Evolutionary conservation across 2,797 vertebrate genomes (phyloP).

Genomic region (Aselliscus stoliczkanus): DNA sequence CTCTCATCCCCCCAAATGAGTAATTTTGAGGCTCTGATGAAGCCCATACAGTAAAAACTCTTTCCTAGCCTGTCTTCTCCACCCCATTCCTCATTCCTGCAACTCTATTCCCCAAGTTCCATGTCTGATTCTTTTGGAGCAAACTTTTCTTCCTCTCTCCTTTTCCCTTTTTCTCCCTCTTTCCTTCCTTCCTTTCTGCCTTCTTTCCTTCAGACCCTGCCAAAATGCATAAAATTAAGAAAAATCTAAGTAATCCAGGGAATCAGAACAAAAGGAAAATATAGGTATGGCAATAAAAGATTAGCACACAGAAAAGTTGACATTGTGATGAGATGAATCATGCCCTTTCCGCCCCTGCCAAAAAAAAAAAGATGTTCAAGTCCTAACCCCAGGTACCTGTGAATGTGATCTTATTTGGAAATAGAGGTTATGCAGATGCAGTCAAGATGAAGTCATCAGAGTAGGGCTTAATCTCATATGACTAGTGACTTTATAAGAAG

Average conservation of each 20-base stretch:
- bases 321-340: neutral
- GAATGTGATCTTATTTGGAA: neutral
- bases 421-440: neutral
- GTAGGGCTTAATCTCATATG: neutral
- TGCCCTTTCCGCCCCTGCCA: fast-evolving
- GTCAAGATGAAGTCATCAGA: neutral
- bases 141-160: neutral
- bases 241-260: neutral
- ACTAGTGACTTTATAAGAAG: neutral
- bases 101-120: neutral
- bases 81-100: neutral
- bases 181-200: neutral
- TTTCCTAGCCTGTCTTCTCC: neutral
- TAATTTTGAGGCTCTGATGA: neutral
- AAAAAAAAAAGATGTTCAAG: neutral
- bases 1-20: neutral
- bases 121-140: neutral
- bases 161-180: neutral
- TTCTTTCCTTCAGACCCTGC: neutral
- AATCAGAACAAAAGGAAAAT: neutral
- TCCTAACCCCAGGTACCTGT: neutral
- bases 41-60: neutral
- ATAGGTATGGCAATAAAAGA: neutral
- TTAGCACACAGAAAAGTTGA: neutral
- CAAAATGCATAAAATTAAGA: neutral